phyloP scores from a whole-genome alignment of 2,113 vertebrate genomes.

The Odocoileus virginianus region DNA sequence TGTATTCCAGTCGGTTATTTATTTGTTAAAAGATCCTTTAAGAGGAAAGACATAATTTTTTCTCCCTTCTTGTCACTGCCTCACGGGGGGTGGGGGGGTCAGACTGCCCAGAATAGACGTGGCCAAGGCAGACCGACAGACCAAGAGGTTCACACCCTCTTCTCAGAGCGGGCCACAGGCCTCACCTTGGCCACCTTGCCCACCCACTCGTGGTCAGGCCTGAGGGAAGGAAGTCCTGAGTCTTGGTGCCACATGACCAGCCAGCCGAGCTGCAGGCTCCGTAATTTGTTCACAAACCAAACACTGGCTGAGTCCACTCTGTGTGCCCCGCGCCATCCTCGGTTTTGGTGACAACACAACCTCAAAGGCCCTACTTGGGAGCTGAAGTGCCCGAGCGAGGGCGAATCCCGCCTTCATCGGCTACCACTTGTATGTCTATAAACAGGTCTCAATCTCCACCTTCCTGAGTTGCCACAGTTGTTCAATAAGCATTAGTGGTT shows the following conservation, averaged over 20 bases:
- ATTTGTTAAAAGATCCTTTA: not conserved
- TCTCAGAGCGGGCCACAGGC: not conserved
- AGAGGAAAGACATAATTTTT: not conserved
- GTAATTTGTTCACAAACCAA: not conserved
- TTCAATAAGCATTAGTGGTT: not conserved
- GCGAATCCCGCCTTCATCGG: not conserved
- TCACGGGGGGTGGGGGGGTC: too few relatives aligned
- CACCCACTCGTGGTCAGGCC: accelerated
- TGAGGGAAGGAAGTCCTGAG: not conserved
- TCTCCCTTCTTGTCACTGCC: not conserved
- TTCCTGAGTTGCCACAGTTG: not conserved
- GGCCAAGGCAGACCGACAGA: not conserved
- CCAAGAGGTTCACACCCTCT: too few relatives aligned
- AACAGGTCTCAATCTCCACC: not conserved
- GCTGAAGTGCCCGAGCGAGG: not conserved
- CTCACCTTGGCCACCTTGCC: not conserved
- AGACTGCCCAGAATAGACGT: not conserved
- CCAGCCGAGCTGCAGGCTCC: too few relatives aligned
- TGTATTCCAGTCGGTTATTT: not conserved
- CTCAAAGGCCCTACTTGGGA: not conserved
- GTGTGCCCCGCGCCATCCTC: not conserved
- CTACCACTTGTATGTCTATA: accelerated
- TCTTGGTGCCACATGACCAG: accelerated
- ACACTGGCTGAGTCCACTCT: not conserved
- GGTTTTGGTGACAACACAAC: not conserved